Evolutionary conservation across 2,113 vertebrate genomes (phyloP).

Genomic region (Chloropsis cyanopogon): DNA sequence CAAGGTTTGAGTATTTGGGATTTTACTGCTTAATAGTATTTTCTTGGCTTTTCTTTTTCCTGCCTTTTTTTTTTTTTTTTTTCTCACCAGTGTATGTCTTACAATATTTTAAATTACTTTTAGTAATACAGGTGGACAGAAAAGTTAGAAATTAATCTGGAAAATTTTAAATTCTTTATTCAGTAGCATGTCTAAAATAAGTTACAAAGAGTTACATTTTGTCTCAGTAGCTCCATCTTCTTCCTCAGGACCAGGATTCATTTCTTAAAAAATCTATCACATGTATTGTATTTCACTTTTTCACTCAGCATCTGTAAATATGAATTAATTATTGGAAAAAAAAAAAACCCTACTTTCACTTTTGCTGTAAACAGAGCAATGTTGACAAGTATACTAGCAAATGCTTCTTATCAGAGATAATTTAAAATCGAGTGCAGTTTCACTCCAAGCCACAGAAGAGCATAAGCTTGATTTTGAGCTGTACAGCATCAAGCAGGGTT

Average conservation of each 20-base stretch:
- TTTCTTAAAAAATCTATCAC: background rate
- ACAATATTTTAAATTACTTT: background rate
- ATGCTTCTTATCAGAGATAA: background rate
- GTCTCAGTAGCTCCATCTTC: background rate
- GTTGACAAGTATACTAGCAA: background rate
- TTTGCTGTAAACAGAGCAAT: background rate
- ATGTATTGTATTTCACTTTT: background rate
- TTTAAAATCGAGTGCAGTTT: background rate
- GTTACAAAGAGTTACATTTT: background rate
- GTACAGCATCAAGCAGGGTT: background rate
- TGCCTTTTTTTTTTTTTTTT: background rate
- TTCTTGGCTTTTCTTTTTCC: background rate
- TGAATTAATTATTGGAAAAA: background rate
- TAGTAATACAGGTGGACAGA: background rate
- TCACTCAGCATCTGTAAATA: background rate
- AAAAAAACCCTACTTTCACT: background rate
- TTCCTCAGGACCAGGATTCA: background rate
- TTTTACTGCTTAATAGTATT: background rate
- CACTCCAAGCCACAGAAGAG: background rate
- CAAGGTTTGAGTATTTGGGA: background rate
- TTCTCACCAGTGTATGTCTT: background rate
- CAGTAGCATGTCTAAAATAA: background rate
- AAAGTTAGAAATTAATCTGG: background rate
- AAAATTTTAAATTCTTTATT: background rate
- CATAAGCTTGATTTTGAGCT: background rate